Evolutionary conservation across 2,888 invertebrate species (phyloP).

Genomic region (Micropterix aruncella): DNA sequence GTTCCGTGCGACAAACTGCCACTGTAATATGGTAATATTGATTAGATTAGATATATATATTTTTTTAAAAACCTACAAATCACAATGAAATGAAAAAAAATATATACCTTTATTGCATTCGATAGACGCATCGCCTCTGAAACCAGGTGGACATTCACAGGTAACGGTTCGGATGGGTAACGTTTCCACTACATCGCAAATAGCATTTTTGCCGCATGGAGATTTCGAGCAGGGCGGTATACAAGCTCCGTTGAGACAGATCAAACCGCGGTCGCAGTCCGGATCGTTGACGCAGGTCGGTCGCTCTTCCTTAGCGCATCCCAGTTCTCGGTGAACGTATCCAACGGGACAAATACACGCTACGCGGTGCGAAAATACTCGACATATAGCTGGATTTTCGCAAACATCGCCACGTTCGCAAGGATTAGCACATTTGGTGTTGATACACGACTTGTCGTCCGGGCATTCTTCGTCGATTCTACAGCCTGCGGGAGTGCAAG

Average conservation of each 20-base stretch:
- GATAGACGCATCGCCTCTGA: slow-evolving; percentile 73
- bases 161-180: slow-evolving; percentile 77
- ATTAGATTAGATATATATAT: background rate
- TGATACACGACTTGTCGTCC: slow-evolving; percentile 64
- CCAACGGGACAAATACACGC: slow-evolving; percentile 75
- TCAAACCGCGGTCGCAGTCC: slow-evolving; percentile 71
- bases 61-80: too few relatives aligned
- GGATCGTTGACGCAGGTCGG: slow-evolving; percentile 60
- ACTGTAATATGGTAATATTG: slow-evolving; percentile 1
- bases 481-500: slow-evolving; percentile 72
- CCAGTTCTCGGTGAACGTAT: slow-evolving; percentile 46
- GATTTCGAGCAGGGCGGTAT: slow-evolving; percentile 63
- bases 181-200: slow-evolving; percentile 68
- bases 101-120: slow-evolving; percentile 39
- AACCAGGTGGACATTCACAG: slow-evolving; percentile 76
- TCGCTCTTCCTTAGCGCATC: slow-evolving; percentile 43
- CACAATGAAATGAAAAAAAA: background rate
- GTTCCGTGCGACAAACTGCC: background rate
- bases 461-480: slow-evolving; percentile 71
- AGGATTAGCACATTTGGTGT: slow-evolving; percentile 64
- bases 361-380: slow-evolving; percentile 58
- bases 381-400: slow-evolving; percentile 58
- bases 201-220: slow-evolving; percentile 71
- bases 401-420: slow-evolving; percentile 56
- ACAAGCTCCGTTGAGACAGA: slow-evolving; percentile 71